Evolutionary conservation across 2,113 vertebrate genomes (phyloP).

Genomic region (Labrus mixtus): DNA sequence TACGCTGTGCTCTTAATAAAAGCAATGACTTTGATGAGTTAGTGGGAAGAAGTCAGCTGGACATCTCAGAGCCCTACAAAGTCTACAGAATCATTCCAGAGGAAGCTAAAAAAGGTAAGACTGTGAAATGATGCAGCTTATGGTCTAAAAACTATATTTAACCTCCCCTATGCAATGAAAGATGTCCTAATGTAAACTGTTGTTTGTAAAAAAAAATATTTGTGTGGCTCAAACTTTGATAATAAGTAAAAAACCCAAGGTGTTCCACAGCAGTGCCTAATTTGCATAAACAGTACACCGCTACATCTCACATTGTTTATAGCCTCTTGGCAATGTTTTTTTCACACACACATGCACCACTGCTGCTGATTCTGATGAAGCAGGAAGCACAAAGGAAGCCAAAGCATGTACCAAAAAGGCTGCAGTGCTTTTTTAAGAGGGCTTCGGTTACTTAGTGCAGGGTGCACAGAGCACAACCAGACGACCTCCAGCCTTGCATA

Average conservation of each 20-base stretch:
- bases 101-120: slow-evolving; percentile 92
- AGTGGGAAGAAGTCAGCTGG: slow-evolving; percentile 95
- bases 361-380: slow-evolving; percentile 66
- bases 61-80: slow-evolving; percentile 99
- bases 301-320: slow-evolving; percentile 41
- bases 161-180: background rate
- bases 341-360: slow-evolving; percentile 48
- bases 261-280: background rate
- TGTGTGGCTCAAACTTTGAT: background rate
- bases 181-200: background rate
- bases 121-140: background rate
- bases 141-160: background rate
- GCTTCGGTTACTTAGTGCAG: slow-evolving; percentile 79
- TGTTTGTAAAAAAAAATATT: background rate
- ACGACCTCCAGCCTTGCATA: slow-evolving; percentile 64
- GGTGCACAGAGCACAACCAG: slow-evolving; percentile 57
- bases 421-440: slow-evolving; percentile 83
- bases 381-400: slow-evolving; percentile 88
- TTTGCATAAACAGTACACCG: background rate
- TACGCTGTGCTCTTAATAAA: slow-evolving; percentile 97
- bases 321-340: slow-evolving; percentile 37
- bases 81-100: slow-evolving; percentile 98
- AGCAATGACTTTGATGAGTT: slow-evolving; percentile 99
- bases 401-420: slow-evolving; percentile 78
- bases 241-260: background rate